Percentiles rank a stretch among this genome's conserved stretches.
Evolutionary conservation across 2,797 vertebrate species (phyloP).

Genomic region (Tauraco hartlaubi): DNA sequence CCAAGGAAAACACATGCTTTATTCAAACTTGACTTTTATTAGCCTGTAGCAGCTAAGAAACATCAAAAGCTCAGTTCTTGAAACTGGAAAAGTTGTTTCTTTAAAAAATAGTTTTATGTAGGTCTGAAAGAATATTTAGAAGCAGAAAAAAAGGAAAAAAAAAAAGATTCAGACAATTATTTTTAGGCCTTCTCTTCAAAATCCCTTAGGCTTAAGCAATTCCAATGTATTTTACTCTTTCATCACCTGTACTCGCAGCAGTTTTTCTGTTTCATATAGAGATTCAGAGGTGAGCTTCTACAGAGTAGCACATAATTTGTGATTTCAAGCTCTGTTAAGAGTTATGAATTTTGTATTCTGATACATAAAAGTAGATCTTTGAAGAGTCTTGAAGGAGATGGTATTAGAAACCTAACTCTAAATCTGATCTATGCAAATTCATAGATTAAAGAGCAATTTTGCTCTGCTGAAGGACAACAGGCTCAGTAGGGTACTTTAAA

Average conservation of each 20-base stretch:
- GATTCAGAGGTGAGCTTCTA: background rate
- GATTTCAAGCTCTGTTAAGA: conserved; percentile 12
- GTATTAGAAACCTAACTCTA: background rate
- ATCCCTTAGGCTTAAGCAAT: background rate
- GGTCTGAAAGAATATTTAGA: conserved; percentile 4
- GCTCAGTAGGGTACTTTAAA: background rate
- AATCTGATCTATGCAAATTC: conserved; percentile 17
- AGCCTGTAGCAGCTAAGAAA: conserved; percentile 13
- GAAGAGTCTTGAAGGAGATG: background rate
- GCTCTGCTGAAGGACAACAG: background rate
- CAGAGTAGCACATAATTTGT: background rate
- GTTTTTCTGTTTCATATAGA: background rate
- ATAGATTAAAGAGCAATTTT: conserved; percentile 8
- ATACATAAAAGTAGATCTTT: background rate
- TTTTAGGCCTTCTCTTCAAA: background rate
- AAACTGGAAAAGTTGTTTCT: background rate
- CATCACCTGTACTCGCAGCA: background rate
- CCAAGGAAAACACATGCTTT: background rate
- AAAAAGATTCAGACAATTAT: background rate
- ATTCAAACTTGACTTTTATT: conserved; percentile 12
- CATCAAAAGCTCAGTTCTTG: conserved; percentile 4
- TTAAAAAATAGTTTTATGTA: background rate
- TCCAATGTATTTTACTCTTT: background rate
- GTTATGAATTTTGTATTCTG: background rate
- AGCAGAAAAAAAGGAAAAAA: background rate